Conservation (phyloP, 2,888 invertebrate species). For the Latrodectus elegans region DNA sequence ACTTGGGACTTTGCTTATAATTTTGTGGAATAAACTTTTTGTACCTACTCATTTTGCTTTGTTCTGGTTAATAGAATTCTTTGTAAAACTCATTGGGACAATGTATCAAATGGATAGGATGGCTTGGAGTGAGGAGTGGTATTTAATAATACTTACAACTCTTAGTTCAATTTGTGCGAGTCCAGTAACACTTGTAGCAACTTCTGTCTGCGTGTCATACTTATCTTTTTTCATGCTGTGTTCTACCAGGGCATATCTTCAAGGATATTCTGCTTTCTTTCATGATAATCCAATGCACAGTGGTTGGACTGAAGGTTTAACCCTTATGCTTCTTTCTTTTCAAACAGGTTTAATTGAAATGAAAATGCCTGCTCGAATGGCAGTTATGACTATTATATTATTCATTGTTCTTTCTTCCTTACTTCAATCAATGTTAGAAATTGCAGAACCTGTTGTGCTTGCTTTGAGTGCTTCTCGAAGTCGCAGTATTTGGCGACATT, state of each 20-base stretch:
- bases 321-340: constrained; percentile 77
- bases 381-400: constrained; percentile 77
- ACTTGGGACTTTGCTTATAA: constrained; percentile 73
- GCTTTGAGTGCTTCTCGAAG: constrained; percentile 76
- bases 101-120: constrained; percentile 73
- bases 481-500: constrained; percentile 74
- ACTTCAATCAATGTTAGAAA: constrained; percentile 78
- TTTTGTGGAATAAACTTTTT: constrained; percentile 76
- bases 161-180: constrained; percentile 76
- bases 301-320: constrained; percentile 78
- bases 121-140: constrained; percentile 74
- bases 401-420: constrained; percentile 78
- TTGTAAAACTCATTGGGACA: constrained; percentile 74
- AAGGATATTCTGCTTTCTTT: constrained; percentile 73
- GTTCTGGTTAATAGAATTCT: constrained; percentile 77
- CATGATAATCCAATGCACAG: constrained; percentile 74
- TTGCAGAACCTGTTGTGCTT: constrained; percentile 77
- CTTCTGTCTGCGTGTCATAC: constrained; percentile 78
- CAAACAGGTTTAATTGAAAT: constrained; percentile 78
- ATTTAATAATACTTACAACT: constrained; percentile 70
- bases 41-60: constrained; percentile 77
- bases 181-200: constrained; percentile 77
- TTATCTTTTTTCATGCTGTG: constrained; percentile 75
- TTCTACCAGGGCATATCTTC: constrained; percentile 75
- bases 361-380: constrained; percentile 76